phyloP scores from a whole-genome alignment of 2,888 invertebrate species.

The Zygaena filipendulae region DNA sequence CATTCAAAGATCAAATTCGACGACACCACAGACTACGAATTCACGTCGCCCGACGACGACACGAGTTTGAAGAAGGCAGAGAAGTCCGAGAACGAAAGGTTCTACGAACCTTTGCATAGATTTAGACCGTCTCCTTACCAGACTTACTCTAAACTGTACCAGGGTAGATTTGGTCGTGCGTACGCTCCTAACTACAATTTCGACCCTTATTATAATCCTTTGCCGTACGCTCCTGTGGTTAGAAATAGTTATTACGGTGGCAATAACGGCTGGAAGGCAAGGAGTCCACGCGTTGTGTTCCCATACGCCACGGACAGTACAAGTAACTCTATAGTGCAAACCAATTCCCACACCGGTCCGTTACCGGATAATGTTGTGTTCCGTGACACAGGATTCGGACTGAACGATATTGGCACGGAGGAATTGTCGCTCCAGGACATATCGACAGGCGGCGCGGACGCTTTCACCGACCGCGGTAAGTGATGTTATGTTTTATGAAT shows the following conservation, averaged over 20 bases:
- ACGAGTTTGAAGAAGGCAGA: conserved; percentile 19
- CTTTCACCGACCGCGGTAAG: conserved; percentile 75
- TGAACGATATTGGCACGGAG: conserved; percentile 67
- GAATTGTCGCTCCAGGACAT: conserved; percentile 74
- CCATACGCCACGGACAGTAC: conserved; percentile 49
- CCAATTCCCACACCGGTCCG: conserved; percentile 48
- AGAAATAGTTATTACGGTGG: conserved; percentile 38
- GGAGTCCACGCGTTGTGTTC: conserved; percentile 58
- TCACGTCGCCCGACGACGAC: conserved; percentile 41
- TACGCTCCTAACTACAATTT: conserved; percentile 49
- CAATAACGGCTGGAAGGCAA: conserved; percentile 47
- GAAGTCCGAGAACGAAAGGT: conserved; percentile 46
- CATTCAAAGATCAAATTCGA: conserved; percentile 56
- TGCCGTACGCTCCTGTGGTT: conserved; percentile 31
- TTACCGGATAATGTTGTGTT: conserved; percentile 56
- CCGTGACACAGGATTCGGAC: conserved; percentile 70
- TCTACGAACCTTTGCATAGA: conserved; percentile 40
- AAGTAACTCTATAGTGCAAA: conserved; percentile 41
- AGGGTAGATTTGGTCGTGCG: conserved; percentile 40
- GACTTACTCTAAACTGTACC: conserved; percentile 36
- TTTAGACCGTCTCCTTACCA: conserved; percentile 28
- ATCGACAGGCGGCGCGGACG: conserved; percentile 55
- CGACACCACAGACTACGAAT: conserved; percentile 55
- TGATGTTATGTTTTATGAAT: conserved; percentile 14
- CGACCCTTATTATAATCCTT: conserved; percentile 31